These are phyloP conservation scores for Sipha flava DNA, from an alignment of 1,140 invertebrate species.

Conservation along the genomic window DNA sequence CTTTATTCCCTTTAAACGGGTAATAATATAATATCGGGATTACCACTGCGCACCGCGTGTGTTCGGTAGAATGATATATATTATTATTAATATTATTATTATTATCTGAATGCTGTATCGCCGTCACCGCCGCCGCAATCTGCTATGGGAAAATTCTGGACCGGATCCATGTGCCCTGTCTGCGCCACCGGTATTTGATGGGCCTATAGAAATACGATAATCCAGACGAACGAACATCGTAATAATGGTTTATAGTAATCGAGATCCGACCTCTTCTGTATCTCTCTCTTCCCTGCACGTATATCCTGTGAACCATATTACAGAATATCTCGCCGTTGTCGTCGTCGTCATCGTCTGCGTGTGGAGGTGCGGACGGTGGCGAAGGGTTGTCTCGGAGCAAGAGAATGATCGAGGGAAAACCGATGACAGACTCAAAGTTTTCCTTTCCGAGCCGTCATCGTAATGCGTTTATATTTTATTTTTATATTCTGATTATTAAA, in stretches of 20 bases:
- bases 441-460: neutral
- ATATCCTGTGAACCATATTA: neutral
- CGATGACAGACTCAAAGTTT: neutral
- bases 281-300: too few species aligned
- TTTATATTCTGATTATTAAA: neutral
- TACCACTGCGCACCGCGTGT: neutral
- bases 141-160: slow-evolving; percentile 22
- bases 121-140: neutral
- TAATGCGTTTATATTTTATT: neutral
- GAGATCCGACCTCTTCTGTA: neutral
- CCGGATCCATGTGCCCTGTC: slow-evolving; percentile 10
- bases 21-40: neutral
- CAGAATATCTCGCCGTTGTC: neutral
- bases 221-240: slow-evolving; percentile 24
- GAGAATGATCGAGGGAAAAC: neutral
- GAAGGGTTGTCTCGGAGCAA: too few species aligned
- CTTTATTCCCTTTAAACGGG: too few species aligned
- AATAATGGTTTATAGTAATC: slow-evolving; percentile 25
- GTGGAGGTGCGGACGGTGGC: too few species aligned
- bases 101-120: neutral
- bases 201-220: slow-evolving; percentile 30
- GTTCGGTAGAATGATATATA: neutral
- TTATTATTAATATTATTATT: neutral
- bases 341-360: too few species aligned
- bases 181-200: neutral